Percentiles rank a stretch among this genome's conserved stretches.
Evolutionary conservation across 1,140 invertebrate genomes (phyloP).

Genomic region (Coelopa frigida): DNA sequence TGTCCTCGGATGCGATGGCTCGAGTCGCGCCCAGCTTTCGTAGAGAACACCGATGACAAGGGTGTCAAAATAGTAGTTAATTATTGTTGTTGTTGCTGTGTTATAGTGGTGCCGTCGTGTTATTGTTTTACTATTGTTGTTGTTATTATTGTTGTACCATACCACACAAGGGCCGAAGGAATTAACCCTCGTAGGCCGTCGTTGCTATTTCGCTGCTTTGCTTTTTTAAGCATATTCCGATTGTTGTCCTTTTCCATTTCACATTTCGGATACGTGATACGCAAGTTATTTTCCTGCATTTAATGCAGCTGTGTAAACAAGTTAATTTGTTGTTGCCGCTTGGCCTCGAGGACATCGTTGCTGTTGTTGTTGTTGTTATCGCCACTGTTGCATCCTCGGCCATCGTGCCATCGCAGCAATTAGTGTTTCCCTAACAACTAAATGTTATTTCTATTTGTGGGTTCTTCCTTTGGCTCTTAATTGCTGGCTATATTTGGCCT

Average conservation of each 20-base stretch:
- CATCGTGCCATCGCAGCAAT: too few relatives aligned
- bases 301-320: conserved; percentile 41
- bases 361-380: too few relatives aligned
- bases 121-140: conserved; percentile 8
- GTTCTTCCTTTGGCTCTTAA: too few relatives aligned
- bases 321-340: too few relatives aligned
- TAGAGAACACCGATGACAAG: conserved; percentile 21
- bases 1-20: too few relatives aligned
- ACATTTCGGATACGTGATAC: conserved; percentile 37
- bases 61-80: conserved; percentile 34
- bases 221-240: conserved; percentile 4
- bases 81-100: conserved; percentile 2
- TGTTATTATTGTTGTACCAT: conserved; percentile 3
- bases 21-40: too few relatives aligned
- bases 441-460: too few relatives aligned
- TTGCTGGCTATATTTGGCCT: too few relatives aligned
- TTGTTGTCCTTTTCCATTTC: conserved; percentile 4
- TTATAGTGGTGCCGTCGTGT: background rate
- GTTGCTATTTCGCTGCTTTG: background rate
- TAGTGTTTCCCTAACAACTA: too few relatives aligned
- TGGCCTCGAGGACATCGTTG: too few relatives aligned
- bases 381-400: too few relatives aligned
- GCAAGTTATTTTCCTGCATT: conserved; percentile 27
- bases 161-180: too few relatives aligned
- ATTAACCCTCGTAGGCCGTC: background rate